phyloP scores from a whole-genome alignment of 2,888 invertebrate genomes.

The Scrobipalpa atriplicella region DNA sequence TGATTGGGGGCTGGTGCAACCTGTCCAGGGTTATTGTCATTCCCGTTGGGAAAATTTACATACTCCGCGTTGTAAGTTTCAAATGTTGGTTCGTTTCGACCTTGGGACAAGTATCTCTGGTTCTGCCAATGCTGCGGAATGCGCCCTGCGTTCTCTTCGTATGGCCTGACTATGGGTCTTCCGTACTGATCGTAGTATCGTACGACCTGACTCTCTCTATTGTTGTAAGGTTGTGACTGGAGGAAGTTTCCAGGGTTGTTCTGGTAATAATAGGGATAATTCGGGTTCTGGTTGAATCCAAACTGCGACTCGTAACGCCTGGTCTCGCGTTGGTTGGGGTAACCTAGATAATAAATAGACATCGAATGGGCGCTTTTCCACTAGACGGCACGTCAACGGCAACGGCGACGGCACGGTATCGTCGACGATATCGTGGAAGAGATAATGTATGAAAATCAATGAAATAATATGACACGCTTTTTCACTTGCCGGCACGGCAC shows the following conservation, averaged over 20 bases:
- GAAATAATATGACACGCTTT: no score
- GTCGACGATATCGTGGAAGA: no score
- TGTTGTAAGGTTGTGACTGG: conserved; percentile 38
- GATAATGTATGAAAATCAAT: no score
- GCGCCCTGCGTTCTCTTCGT: not conserved
- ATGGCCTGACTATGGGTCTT: conserved; percentile 33
- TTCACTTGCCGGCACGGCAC: no score
- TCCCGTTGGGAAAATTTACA: conserved; percentile 7
- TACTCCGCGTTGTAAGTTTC: not conserved
- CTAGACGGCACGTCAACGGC: no score
- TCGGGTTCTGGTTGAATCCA: not conserved
- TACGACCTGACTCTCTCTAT: conserved; percentile 32
- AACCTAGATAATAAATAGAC: conserved; percentile 45
- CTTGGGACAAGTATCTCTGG: not conserved
- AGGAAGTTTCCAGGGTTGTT: conserved; percentile 35
- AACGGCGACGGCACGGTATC: no score
- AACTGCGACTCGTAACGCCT: conserved; percentile 39
- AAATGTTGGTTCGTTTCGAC: not conserved
- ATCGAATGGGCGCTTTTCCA: no score
- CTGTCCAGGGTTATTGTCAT: not conserved
- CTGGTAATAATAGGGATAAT: not conserved
- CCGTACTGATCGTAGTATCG: conserved; percentile 34
- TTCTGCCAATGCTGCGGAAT: conserved; percentile 26
- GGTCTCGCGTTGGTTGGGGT: conserved; percentile 49
- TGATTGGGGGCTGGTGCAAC: not conserved